Evolutionary conservation across 2,888 invertebrate species (phyloP).

Genomic region (Macrosoma leucophasiata): DNA sequence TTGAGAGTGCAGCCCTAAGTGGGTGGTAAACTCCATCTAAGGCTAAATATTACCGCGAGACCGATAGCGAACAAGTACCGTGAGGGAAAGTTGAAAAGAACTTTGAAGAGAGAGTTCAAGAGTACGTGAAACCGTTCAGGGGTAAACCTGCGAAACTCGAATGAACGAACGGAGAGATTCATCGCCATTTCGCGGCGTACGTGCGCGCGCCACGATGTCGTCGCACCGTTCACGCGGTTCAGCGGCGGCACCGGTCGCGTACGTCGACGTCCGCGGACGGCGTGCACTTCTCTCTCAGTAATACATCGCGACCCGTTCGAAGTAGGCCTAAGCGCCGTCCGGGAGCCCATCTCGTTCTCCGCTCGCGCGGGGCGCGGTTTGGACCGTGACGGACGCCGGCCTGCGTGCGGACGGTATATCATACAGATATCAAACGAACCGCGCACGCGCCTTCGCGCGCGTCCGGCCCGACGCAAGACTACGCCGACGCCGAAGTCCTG

Average conservation of each 20-base stretch:
- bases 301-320: conserved; percentile 73
- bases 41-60: conserved; percentile 78
- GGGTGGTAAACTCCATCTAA: conserved; percentile 77
- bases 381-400: conserved; percentile 31
- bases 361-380: no score
- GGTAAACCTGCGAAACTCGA: conserved; percentile 76
- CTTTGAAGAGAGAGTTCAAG: conserved; percentile 78
- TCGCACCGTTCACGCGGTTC: conserved; percentile 23
- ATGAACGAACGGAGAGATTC: conserved; percentile 61
- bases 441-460: conserved; percentile 38
- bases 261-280: conserved; percentile 34
- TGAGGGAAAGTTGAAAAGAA: conserved; percentile 83
- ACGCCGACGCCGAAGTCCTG: conserved; percentile 36
- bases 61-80: conserved; percentile 81
- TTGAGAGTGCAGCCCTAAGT: conserved; percentile 78
- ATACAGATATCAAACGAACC: conserved; percentile 22
- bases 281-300: conserved; percentile 56
- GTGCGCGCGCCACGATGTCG: conserved; percentile 26
- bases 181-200: conserved; percentile 39
- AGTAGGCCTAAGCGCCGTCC: conserved; percentile 50
- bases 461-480: conserved; percentile 40
- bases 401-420: conserved; percentile 28
- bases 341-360: conserved; percentile 32
- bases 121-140: conserved; percentile 71
- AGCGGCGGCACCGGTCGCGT: conserved; percentile 33